A percentile compares a stretch with the other conserved stretches of the same genome.
phyloP scores from a whole-genome alignment of 2,888 invertebrate genomes.

The Thera britannica region DNA sequence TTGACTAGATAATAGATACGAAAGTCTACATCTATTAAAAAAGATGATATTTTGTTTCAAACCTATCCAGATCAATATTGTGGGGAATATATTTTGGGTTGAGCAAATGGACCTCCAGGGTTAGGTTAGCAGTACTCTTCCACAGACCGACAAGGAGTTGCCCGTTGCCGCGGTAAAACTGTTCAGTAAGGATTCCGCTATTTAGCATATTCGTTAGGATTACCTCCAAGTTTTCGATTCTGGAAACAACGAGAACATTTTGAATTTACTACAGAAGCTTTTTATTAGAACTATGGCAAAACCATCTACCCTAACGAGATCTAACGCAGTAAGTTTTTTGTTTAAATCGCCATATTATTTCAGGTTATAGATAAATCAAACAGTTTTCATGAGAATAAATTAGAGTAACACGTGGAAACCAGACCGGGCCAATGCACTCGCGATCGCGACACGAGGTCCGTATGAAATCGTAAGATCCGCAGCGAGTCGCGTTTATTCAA shows the following conservation, averaged over 20 bases:
- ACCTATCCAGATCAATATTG: conserved; percentile 40
- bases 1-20: neutral
- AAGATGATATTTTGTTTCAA: conserved; percentile 8
- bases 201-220: conserved; percentile 64
- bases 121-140: conserved; percentile 49
- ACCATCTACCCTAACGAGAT: too few relatives aligned
- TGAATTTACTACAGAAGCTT: neutral
- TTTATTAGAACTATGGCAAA: neutral
- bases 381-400: conserved; percentile 1
- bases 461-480: conserved; percentile 16
- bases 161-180: conserved; percentile 60
- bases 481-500: conserved; percentile 10
- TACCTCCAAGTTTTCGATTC: conserved; percentile 65
- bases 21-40: conserved; percentile 3
- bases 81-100: conserved; percentile 37
- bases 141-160: conserved; percentile 60
- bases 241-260: conserved; percentile 54
- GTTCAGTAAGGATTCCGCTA: conserved; percentile 59
- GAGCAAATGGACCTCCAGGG: conserved; percentile 44
- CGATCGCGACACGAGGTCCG: conserved; percentile 6
- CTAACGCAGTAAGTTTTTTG: too few relatives aligned
- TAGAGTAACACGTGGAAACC: conserved; percentile 14
- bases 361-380: conserved; percentile 5
- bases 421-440: conserved; percentile 32
- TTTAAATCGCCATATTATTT: neutral